Evolutionary conservation across 2,113 vertebrate genomes (phyloP).

Genomic region (Vulpes lagopus): DNA sequence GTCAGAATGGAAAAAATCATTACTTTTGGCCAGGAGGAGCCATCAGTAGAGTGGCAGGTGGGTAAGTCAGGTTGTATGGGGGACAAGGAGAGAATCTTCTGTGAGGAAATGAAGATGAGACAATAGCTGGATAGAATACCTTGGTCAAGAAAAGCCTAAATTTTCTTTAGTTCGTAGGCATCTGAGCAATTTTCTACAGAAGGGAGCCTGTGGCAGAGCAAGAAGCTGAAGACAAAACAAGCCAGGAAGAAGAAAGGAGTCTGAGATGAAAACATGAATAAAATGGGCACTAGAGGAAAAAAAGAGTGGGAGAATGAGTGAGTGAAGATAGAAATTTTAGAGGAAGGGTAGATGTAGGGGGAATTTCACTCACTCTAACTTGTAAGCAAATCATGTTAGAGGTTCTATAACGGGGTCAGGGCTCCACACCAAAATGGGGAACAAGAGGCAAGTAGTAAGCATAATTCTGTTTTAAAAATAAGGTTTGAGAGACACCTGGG

Average conservation of each 20-base stretch:
- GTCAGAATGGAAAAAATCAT: not conserved
- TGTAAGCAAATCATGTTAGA: not conserved
- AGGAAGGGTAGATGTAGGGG: not conserved
- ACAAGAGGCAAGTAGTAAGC: not conserved
- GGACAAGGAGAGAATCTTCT: not conserved
- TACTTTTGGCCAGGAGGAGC: not conserved
- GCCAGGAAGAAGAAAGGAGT: not conserved
- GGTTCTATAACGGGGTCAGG: not conserved
- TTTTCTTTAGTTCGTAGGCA: not conserved
- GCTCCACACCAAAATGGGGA: not conserved
- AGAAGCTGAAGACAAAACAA: not conserved
- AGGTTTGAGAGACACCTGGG: not conserved
- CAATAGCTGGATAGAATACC: not conserved
- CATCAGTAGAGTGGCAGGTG: not conserved
- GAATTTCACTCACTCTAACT: not conserved
- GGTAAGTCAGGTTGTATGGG: not conserved
- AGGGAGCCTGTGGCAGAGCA: not conserved
- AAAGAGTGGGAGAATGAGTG: not conserved
- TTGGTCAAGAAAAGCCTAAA: not conserved
- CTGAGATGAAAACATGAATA: conserved; percentile 21
- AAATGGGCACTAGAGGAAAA: not conserved
- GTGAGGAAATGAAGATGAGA: not conserved
- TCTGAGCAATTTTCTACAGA: not conserved
- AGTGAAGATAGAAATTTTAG: not conserved
- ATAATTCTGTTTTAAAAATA: not conserved